Base-by-base conservation (phyloP, 2,113 vertebrate genomes). In the Antigone vipio region DNA sequence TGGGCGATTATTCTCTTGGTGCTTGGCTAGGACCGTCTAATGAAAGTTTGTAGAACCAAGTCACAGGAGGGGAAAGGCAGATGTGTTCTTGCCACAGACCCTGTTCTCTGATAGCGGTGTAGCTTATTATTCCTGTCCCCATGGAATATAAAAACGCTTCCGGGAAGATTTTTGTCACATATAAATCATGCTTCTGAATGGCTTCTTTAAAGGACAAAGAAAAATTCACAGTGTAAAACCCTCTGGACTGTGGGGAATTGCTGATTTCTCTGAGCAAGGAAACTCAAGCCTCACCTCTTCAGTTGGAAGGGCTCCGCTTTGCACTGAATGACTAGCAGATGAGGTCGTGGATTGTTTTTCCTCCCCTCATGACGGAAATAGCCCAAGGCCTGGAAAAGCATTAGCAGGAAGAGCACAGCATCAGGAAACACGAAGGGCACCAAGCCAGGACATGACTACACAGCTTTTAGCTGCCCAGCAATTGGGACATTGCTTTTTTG, bases 371-470 rank as follows among this genome's bases (percentile, higher is more conserved):
- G 94, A 86, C 6, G 19, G 91, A 95, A 96, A 76, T 75, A 85
- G 93, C 96, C 93, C 30, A 32, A 66, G 89, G 80, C 49, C 82
- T 97, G 96, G 95, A 96, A 96, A 56, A 59, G 92, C 86, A 58
- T 50, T 67, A 88, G 92, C 88, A 93, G 82, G 95, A 95, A 87
- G 93, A 88, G 84, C 86, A 26, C 19, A 52, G 42, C 68, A 35
- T 21, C 62, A 71, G 95, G 96, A 95, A 95, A 45, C 27, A 15
- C 22, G 1, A 30, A 19, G 94, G 89, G 96, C 95, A 72, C 21
- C 7, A 40, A 9, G 93, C 95, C 95, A 97, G 91, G 81, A 35
- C 38, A 8, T n/a, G 81, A 78, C 94, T 73, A 7, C 76, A 78
- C 47, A 49, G 73, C 83, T 67, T 85, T 42, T 10, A 30, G 35